These are phyloP conservation scores for Pitta sordida DNA, from an alignment of 2,113 vertebrate genomes.

Conservation along the genomic window DNA sequence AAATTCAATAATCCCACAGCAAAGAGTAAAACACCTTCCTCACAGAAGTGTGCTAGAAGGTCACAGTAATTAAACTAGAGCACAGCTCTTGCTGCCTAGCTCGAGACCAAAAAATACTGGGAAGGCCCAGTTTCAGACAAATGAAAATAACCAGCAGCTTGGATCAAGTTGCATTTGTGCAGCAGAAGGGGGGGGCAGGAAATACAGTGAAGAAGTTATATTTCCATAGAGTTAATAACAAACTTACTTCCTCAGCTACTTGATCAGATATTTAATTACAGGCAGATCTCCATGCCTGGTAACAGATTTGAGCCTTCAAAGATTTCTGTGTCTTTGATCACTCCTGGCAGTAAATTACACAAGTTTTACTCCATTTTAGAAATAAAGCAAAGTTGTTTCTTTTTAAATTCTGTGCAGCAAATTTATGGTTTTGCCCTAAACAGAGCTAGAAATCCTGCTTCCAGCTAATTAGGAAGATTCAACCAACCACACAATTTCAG, in stretches of 20 bases:
- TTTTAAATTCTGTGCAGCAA: neutral
- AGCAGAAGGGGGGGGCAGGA: neutral
- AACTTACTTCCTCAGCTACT: neutral
- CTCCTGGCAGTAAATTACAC: neutral
- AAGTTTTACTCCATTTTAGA: neutral
- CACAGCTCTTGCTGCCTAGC: neutral
- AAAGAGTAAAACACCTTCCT: neutral
- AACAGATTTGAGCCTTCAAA: neutral
- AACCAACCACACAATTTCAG: neutral
- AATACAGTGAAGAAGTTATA: neutral
- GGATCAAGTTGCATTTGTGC: neutral
- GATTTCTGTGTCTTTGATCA: neutral
- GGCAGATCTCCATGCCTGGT: neutral
- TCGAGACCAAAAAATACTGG: neutral
- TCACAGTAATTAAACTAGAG: neutral
- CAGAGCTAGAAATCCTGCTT: neutral
- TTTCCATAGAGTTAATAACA: neutral
- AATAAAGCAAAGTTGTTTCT: neutral
- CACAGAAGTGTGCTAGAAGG: neutral
- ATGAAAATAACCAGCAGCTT: neutral
- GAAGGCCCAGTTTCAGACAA: neutral
- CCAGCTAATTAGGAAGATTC: neutral
- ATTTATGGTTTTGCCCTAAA: neutral
- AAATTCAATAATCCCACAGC: neutral
- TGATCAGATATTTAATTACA: neutral